phyloP scores from a whole-genome alignment of 2,113 vertebrate species.

The Entomyzon cyanotis region DNA sequence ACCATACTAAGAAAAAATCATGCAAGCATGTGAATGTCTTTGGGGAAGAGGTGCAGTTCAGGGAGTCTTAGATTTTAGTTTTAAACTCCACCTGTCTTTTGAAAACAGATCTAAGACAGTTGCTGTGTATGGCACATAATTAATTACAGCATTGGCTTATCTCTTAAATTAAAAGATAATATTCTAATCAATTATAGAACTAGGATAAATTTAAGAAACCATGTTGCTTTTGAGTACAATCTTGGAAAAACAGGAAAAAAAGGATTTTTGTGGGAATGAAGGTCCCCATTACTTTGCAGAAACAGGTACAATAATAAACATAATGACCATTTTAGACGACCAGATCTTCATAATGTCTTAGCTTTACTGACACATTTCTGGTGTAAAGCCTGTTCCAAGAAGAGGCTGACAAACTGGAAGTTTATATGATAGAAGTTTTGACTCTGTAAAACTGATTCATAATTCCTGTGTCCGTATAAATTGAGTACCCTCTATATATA shows the following conservation, averaged over 20 bases:
- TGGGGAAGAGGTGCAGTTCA: constrained; percentile 2
- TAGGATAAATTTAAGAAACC: neutral
- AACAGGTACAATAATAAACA: neutral
- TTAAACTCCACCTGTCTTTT: constrained; percentile 1
- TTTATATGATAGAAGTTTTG: constrained; percentile 7
- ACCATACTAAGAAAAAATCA: neutral
- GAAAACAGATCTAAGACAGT: neutral
- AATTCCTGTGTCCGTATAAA: neutral
- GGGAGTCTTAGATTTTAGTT: neutral
- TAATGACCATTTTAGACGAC: neutral
- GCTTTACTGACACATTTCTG: neutral
- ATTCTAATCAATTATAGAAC: neutral
- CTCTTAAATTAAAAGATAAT: neutral
- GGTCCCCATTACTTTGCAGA: neutral
- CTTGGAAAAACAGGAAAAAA: neutral
- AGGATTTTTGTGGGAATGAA: neutral
- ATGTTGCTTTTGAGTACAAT: neutral
- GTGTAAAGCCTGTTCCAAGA: neutral
- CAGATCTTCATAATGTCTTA: neutral
- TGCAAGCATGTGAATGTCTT: neutral
- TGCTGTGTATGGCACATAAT: neutral
- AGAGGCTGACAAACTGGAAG: neutral
- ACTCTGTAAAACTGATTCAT: neutral
- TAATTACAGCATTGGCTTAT: constrained; percentile 15
- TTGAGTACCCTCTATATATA: neutral